Conservation (phyloP, 2,797 vertebrate genomes). For the Rhinichthys osculus region DNA sequence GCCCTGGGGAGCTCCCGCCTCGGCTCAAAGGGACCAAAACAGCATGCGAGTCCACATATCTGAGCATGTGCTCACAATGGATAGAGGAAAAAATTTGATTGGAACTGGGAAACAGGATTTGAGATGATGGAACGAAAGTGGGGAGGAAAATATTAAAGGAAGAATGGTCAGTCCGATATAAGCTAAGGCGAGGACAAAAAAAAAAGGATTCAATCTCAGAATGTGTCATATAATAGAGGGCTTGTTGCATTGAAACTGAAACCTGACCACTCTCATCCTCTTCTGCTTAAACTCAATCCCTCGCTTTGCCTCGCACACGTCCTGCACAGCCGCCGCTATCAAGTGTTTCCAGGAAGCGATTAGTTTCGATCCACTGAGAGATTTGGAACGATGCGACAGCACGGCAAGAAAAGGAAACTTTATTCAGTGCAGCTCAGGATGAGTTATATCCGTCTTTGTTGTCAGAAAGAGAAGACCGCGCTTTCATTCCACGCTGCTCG, state of each 20-base stretch:
- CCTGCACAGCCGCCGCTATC: conserved; percentile 39
- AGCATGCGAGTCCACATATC: neutral
- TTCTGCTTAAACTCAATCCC: conserved; percentile 45
- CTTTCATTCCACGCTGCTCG: neutral
- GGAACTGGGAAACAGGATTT: conserved; percentile 12
- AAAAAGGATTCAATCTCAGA: conserved; percentile 42
- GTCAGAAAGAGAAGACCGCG: neutral
- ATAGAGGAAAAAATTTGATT: neutral
- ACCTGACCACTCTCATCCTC: conserved; percentile 38
- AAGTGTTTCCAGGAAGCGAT: conserved; percentile 49
- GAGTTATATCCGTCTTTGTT: conserved; percentile 30
- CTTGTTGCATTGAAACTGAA: conserved; percentile 39
- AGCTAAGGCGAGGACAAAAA: conserved; percentile 1
- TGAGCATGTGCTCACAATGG: neutral
- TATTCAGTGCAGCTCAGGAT: conserved; percentile 21
- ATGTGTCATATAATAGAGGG: conserved; percentile 33
- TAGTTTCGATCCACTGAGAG: conserved; percentile 54
- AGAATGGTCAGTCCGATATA: conserved; percentile 6
- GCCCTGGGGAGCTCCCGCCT: conserved; percentile 19
- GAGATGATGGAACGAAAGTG: conserved; percentile 15
- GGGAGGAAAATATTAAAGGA: conserved; percentile 10
- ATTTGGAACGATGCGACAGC: conserved; percentile 26
- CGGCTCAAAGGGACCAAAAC: neutral
- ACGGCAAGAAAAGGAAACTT: conserved; percentile 45
- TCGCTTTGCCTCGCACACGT: conserved; percentile 2